A percentile compares a stretch with the other conserved stretches of the same genome.
phyloP scores from a whole-genome alignment of 2,888 invertebrate genomes.

The Helobdella robusta region DNA sequence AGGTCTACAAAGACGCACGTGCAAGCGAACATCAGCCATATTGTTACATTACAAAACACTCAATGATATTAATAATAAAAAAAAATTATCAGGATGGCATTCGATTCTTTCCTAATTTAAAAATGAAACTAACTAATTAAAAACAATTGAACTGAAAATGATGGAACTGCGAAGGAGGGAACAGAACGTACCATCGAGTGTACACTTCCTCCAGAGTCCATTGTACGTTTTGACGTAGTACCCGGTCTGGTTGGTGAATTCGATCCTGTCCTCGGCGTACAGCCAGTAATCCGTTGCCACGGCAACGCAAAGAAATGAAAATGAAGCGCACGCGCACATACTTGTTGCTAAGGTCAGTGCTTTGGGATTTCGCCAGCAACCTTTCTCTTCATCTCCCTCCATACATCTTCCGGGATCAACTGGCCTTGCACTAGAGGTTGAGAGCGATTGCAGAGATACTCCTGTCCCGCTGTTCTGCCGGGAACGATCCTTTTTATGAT shows the following conservation, averaged over 20 bases:
- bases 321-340: constrained; percentile 47
- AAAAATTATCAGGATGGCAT: no score
- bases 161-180: no score
- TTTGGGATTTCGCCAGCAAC: constrained; percentile 23
- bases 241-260: constrained; percentile 35
- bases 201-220: constrained; percentile 45
- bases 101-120: no score
- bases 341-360: constrained; percentile 46
- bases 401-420: constrained; percentile 20
- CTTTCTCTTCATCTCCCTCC: constrained; percentile 21
- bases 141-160: no score
- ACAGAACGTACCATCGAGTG: constrained; percentile 40
- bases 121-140: no score
- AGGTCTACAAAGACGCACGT: no score
- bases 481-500: background rate
- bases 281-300: constrained; percentile 50
- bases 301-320: constrained; percentile 47
- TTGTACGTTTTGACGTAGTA: constrained; percentile 39
- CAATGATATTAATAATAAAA: no score
- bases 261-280: constrained; percentile 26
- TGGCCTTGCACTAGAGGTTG: no score
- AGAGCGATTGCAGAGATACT: no score
- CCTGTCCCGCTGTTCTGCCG: no score
- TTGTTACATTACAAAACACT: no score
- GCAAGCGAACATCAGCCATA: no score